phyloP scores from a whole-genome alignment of 2,888 invertebrate genomes.

The Zaprionus obscuricornis region DNA sequence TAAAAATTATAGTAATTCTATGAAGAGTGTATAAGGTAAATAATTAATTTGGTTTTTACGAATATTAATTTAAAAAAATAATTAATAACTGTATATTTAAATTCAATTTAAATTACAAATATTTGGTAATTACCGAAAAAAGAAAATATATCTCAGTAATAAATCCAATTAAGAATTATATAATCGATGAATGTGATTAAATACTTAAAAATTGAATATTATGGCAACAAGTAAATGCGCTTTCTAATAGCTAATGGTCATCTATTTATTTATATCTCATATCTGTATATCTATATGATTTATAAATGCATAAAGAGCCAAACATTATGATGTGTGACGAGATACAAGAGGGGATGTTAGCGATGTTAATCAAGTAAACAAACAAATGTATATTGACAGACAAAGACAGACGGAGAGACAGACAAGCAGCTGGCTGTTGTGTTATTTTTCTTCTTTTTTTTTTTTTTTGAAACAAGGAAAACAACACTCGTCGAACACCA shows the following conservation, averaged over 20 bases:
- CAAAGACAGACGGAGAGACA: slow-evolving; percentile 5
- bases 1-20: too few species aligned
- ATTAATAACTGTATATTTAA: too few species aligned
- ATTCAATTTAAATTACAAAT: too few species aligned
- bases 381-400: slow-evolving; percentile 44
- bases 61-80: too few species aligned
- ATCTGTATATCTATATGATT: slow-evolving; percentile 3
- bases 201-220: too few species aligned
- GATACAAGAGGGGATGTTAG: slow-evolving; percentile 12
- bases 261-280: not conserved
- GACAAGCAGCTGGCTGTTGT: slow-evolving; percentile 26
- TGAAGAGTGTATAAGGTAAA: too few species aligned
- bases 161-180: too few species aligned
- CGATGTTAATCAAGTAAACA: slow-evolving; percentile 73
- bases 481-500: slow-evolving; percentile 16
- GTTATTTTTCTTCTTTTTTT: slow-evolving; percentile 20
- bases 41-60: too few species aligned
- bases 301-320: slow-evolving; percentile 40
- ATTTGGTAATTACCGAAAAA: too few species aligned
- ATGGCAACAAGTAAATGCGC: not conserved
- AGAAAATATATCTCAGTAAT: too few species aligned
- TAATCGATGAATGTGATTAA: too few species aligned
- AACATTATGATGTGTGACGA: slow-evolving; percentile 50
- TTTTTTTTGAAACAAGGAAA: slow-evolving; percentile 7
- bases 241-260: not conserved